phyloP scores from a whole-genome alignment of 2,797 vertebrate genomes.

The Echeneis naucrates region DNA sequence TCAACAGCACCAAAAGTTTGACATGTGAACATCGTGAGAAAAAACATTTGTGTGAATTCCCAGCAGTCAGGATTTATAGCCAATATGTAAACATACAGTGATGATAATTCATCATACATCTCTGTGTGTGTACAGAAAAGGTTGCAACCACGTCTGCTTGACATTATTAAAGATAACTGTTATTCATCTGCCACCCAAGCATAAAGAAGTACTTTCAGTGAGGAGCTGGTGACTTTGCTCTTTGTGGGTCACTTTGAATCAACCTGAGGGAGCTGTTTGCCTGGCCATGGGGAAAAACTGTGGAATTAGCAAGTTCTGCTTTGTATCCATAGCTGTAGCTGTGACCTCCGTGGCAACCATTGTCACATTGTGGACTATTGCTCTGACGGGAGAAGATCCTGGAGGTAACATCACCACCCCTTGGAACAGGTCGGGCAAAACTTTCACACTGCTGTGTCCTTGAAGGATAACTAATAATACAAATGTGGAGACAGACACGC shows the following conservation, averaged over 20 bases:
- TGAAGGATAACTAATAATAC: neutral
- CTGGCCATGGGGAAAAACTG: slow-evolving; percentile 63
- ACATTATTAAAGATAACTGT: neutral
- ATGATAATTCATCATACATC: slow-evolving; percentile 32
- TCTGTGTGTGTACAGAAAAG: neutral
- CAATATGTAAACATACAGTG: slow-evolving; percentile 12
- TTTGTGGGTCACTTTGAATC: neutral
- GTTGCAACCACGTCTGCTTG: slow-evolving; percentile 14
- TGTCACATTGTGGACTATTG: slow-evolving; percentile 86
- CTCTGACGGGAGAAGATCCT: slow-evolving; percentile 44
- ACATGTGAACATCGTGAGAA: slow-evolving; percentile 8
- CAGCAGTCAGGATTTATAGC: slow-evolving; percentile 39
- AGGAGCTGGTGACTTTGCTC: neutral
- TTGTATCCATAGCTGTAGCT: slow-evolving; percentile 58
- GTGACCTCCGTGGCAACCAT: slow-evolving; percentile 83
- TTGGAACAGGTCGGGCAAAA: slow-evolving; percentile 81
- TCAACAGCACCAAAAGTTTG: neutral
- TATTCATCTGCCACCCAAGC: neutral
- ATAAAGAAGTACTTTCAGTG: neutral
- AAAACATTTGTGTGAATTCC: slow-evolving; percentile 14
- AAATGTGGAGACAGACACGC: too few species aligned
- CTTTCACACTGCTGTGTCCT: neutral
- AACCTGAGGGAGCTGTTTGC: neutral
- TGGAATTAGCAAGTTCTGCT: slow-evolving; percentile 58
- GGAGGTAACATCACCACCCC: slow-evolving; percentile 22